A percentile compares a stretch with the other conserved stretches of the same genome.
Evolutionary conservation across 2,888 invertebrate genomes (phyloP).

Genomic region (Patella caerulea): DNA sequence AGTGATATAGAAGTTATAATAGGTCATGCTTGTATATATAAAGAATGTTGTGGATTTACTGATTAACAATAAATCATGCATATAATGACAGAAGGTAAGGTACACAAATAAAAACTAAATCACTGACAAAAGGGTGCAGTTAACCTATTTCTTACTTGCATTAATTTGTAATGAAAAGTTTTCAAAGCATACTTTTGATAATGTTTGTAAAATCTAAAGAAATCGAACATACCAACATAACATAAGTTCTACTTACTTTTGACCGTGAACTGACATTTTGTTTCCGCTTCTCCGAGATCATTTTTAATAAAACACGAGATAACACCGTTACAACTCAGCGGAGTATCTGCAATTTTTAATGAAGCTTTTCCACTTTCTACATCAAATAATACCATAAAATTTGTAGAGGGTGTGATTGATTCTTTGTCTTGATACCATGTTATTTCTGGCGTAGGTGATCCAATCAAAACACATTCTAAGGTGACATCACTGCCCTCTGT

Average conservation of each 20-base stretch:
- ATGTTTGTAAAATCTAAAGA: neutral
- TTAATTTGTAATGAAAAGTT: too few relatives aligned
- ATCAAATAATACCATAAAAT: constrained; percentile 42
- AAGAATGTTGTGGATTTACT: too few relatives aligned
- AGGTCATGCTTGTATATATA: too few relatives aligned
- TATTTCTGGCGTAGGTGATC: constrained; percentile 44
- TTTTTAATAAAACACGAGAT: constrained; percentile 54
- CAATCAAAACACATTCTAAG: constrained; percentile 44
- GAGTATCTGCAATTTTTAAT: constrained; percentile 44
- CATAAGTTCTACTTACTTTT: constrained; percentile 44
- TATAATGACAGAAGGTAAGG: too few relatives aligned
- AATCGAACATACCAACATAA: neutral
- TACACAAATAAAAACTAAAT: too few relatives aligned
- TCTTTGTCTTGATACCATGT: constrained; percentile 55
- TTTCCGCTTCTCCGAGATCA: constrained; percentile 50
- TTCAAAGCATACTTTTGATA: too few relatives aligned
- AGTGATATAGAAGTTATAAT: too few relatives aligned
- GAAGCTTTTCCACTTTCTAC: constrained; percentile 42
- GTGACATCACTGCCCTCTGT: constrained; percentile 41
- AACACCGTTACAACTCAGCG: constrained; percentile 46
- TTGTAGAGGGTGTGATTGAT: constrained; percentile 30
- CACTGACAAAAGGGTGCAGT: too few relatives aligned
- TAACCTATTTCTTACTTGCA: too few relatives aligned
- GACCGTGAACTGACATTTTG: constrained; percentile 46
- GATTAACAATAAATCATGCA: too few relatives aligned